Base-by-base conservation (phyloP, 2,888 invertebrate species). In the Cheilosia soror region DNA sequence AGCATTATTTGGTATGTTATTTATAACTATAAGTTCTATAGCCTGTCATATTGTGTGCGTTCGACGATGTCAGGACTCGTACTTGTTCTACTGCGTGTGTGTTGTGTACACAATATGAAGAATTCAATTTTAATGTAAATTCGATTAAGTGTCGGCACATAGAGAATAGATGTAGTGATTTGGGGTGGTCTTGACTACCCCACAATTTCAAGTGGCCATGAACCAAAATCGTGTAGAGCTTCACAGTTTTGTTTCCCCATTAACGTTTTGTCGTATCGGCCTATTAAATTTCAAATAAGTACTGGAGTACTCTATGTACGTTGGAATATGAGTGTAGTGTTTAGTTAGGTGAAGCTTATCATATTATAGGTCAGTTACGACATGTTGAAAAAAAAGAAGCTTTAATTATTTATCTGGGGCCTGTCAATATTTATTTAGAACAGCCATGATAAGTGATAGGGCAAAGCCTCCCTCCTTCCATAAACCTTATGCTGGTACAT, bases 91-190 rank as follows among this genome's bases (percentile, higher is more conserved):
- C 20, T 40, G 11, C 37, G 31, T 33, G 42, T 72, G 58, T 60
- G 60, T 53, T 72, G 58, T 60, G 60, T 53, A 69, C 20, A 72
- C 20, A 75, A 42, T 15, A 31, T 51, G 68, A 75, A 68, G 73
- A 69, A 81, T 71, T 81, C 76, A 81, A 81, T 81, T 76, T 76
- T 65, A 76, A 76, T 76, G 65, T 65, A 76, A 62, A 68, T 82
- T 78, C 77, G 82, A 82, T 82, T 82, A 72, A 82, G 62, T 68
- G 55, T 20, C 60, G 53, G 15, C 44, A n/a, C 42, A 47, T 20
- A 15, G 11, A 15, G 7, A 6, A 44, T n/a, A 15, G 20, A 25
- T 49, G 2, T 13, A 53, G 63, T 71, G 75, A 40, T 15, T 44
- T 15, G 37, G 2, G 31, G 58, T 37, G 66, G 27, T 47, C 15